A percentile compares a stretch with the other conserved stretches of the same genome.
Evolutionary conservation across 2,113 vertebrate species (phyloP).

Genomic region (Nannobrachium achirus): DNA sequence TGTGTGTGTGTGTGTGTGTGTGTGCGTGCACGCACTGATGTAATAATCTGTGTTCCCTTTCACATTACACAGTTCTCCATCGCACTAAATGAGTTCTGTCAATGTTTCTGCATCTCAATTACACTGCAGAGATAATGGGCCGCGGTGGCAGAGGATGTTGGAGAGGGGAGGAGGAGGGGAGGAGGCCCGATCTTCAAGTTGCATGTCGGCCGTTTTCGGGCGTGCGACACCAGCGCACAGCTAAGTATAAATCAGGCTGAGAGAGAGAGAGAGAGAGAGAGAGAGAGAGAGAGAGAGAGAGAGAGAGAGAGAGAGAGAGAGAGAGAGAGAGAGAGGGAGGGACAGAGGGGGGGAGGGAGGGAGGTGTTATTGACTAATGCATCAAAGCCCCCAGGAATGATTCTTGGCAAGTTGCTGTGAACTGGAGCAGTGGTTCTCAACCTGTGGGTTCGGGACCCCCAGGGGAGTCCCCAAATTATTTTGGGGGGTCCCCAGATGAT

Average conservation of each 20-base stretch:
- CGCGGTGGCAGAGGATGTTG: conserved; percentile 52
- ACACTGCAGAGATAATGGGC: conserved; percentile 69
- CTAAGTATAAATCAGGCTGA: too few species aligned
- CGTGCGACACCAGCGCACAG: too few species aligned
- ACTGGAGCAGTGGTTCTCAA: too few species aligned
- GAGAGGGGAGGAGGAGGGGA: conserved; percentile 19
- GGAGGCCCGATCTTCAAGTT: background rate
- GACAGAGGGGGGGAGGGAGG: background rate
- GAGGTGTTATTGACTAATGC: conserved; percentile 19
- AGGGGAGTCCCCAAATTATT: too few species aligned
- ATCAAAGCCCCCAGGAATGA: conserved; percentile 35
- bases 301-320: background rate
- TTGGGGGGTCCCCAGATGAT: too few species aligned
- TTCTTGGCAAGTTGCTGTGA: conserved; percentile 33
- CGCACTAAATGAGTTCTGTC: conserved; percentile 79
- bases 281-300: background rate
- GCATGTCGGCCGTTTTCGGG: too few species aligned
- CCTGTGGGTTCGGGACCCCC: too few species aligned
- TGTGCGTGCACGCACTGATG: conserved; percentile 41
- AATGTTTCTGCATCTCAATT: conserved; percentile 81
- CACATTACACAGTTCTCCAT: conserved; percentile 73
- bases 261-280: background rate
- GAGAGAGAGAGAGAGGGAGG: background rate
- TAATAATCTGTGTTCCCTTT: conserved; percentile 75
- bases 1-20: conserved; percentile 31